Base-by-base conservation (phyloP, 2,888 invertebrate species). In the Epistrophe eligans region DNA sequence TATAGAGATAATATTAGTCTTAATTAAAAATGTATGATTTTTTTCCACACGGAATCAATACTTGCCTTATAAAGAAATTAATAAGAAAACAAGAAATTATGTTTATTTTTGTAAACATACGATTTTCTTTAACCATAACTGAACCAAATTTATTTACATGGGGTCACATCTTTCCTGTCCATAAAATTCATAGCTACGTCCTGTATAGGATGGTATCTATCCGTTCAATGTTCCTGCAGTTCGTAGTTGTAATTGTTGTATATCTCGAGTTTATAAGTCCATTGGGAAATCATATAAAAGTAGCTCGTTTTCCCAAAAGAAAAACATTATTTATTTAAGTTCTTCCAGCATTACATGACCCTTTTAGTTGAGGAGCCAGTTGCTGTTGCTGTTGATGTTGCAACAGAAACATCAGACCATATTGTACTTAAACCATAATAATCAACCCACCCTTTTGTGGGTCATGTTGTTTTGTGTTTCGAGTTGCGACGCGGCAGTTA, bases 271-370 rank as follows among this genome's bases (percentile, higher is more conserved):
- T 81, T 81, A 81, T 62, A 24, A 35, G 77, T 77, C 84, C 84
- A 73, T 77, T 70, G 84, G 84, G 84, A 85, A 85, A 85, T 85
- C 81, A 67, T 0, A 70, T 52, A n/a, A 57, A 80, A 81, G 77
- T 81, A 70, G 67, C 73, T 73, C 48, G 5, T 43, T 72, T n/a
- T 43, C 38, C 38, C 4, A 17, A 35, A 15, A 32, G 24, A 35
- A 62, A n/a, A 67, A 60, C 64, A 77, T 83, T 24, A 55, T 45
- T 48, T 58, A 45, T 74, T 80, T 58, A 67, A 85, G 32, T 73
- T 70, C 52, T 73, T 60, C 77, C 6, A 6, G 1, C 24, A 67
- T 60, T 62, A 73, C 77, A 74, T 77, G 81, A 85, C 85, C 85
- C 77, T 77, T 85, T 77, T 58, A 77, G 64, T 79, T 40, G n/a